Percentiles rank a stretch among this genome's conserved stretches.
These are phyloP conservation scores for Gortyna flavago DNA, from an alignment of 2,888 invertebrate species.

Conservation along the genomic window DNA sequence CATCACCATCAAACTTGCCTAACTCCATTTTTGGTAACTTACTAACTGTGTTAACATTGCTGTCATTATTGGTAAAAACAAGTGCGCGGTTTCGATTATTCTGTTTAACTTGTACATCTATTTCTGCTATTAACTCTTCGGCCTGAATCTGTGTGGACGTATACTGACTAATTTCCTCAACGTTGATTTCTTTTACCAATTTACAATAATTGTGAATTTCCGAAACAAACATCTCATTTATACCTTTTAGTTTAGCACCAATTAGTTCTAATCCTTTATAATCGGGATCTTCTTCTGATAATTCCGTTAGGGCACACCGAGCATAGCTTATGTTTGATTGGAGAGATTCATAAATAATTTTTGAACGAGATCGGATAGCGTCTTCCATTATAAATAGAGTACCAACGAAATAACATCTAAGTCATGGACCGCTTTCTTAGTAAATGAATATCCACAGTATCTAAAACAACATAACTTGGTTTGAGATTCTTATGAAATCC, in stretches of 20 bases:
- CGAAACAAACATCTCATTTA: slow-evolving; percentile 4
- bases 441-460: not conserved
- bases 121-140: no score
- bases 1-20: slow-evolving; percentile 1
- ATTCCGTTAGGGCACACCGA: not conserved
- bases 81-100: no score
- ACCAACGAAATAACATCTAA: not conserved
- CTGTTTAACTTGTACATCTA: no score
- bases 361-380: not conserved
- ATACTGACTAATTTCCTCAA: no score
- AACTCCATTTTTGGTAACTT: no score
- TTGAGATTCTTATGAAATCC: not conserved
- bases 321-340: not conserved
- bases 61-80: no score
- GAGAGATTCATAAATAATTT: not conserved
- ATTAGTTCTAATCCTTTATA: no score
- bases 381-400: not conserved
- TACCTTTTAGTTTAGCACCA: slow-evolving; percentile 1
- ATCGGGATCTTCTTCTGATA: not conserved
- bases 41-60: no score
- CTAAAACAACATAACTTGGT: not conserved
- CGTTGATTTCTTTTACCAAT: slow-evolving; percentile 1
- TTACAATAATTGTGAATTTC: slow-evolving; percentile 4
- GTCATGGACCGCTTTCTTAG: not conserved
- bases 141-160: no score